Evolutionary conservation across 1,140 invertebrate species (phyloP).

Genomic region (Leptopilina boulardi): DNA sequence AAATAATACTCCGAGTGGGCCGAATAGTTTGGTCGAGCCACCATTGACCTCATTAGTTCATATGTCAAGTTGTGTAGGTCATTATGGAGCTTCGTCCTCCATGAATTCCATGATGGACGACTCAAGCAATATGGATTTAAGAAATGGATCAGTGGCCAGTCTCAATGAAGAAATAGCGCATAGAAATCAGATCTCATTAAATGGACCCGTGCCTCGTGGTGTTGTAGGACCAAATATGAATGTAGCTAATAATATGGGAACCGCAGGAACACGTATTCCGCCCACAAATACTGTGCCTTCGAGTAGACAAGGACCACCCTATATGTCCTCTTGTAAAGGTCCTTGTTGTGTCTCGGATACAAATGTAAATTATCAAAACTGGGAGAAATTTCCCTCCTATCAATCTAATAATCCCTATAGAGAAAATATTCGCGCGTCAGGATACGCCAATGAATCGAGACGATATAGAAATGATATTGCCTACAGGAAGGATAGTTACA

Average conservation of each 20-base stretch:
- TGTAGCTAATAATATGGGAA: constrained; percentile 43
- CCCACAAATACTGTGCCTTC: constrained; percentile 49
- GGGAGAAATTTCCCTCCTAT: constrained; percentile 69
- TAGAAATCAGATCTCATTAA: constrained; percentile 60
- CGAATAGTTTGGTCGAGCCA: constrained; percentile 45
- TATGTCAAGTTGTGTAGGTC: constrained; percentile 58
- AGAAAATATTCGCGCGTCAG: constrained; percentile 62
- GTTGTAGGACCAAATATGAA: constrained; percentile 50
- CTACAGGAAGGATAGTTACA: constrained; percentile 64
- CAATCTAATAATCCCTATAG: constrained; percentile 62
- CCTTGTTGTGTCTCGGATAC: constrained; percentile 67
- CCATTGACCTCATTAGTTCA: constrained; percentile 52
- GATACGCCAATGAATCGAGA: constrained; percentile 58
- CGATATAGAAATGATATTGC: constrained; percentile 60
- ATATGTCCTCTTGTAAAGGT: constrained; percentile 64
- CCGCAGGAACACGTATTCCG: constrained; percentile 43
- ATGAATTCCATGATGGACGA: constrained; percentile 59
- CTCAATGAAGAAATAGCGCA: constrained; percentile 63
- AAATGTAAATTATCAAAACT: constrained; percentile 64
- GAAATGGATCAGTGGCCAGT: constrained; percentile 42
- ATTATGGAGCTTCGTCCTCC: constrained; percentile 49
- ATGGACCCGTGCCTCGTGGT: constrained; percentile 53
- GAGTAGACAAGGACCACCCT: constrained; percentile 59
- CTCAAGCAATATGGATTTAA: constrained; percentile 52
- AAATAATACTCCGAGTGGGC: constrained; percentile 40